Evolutionary conservation across 2,113 vertebrate species (phyloP).

Genomic region (Paedocypris sp.): DNA sequence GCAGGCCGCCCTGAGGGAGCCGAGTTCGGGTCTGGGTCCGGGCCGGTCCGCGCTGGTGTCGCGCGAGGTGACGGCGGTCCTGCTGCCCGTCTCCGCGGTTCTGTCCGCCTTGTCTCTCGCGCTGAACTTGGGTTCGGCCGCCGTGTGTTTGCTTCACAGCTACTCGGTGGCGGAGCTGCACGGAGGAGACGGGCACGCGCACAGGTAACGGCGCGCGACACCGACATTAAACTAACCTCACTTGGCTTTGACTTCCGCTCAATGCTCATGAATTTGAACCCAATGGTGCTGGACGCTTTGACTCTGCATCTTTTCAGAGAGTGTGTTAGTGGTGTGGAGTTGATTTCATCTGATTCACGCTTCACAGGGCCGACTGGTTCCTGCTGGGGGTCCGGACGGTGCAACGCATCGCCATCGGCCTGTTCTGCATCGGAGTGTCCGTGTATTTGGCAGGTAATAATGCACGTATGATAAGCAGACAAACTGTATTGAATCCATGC

Average conservation of each 20-base stretch:
- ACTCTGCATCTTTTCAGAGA: no score
- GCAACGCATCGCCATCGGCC: constrained; percentile 70
- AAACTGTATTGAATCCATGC: no score
- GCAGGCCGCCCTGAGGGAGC: constrained; percentile 42
- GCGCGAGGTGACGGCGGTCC: constrained; percentile 45
- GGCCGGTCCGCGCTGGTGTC: constrained; percentile 41
- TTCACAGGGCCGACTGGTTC: constrained; percentile 81
- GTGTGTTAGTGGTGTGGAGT: no score
- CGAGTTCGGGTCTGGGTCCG: no score
- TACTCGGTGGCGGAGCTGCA: constrained; percentile 72
- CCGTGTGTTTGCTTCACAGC: constrained; percentile 72
- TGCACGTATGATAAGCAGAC: no score
- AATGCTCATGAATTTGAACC: no score
- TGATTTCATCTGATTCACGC: no score
- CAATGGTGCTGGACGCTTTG: no score
- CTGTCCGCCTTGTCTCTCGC: constrained; percentile 72
- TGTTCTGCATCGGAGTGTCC: constrained; percentile 77
- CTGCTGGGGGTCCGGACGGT: constrained; percentile 70
- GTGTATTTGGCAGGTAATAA: constrained; percentile 81
- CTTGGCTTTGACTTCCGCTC: no score
- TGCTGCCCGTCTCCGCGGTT: constrained; percentile 65
- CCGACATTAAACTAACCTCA: no score
- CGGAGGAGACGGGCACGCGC: constrained; percentile 55
- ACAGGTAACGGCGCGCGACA: constrained; percentile 65
- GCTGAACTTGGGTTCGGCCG: constrained; percentile 65